These are phyloP conservation scores for Hiodon tergisus DNA, from an alignment of 2,113 vertebrate genomes.

Conservation along the genomic window DNA sequence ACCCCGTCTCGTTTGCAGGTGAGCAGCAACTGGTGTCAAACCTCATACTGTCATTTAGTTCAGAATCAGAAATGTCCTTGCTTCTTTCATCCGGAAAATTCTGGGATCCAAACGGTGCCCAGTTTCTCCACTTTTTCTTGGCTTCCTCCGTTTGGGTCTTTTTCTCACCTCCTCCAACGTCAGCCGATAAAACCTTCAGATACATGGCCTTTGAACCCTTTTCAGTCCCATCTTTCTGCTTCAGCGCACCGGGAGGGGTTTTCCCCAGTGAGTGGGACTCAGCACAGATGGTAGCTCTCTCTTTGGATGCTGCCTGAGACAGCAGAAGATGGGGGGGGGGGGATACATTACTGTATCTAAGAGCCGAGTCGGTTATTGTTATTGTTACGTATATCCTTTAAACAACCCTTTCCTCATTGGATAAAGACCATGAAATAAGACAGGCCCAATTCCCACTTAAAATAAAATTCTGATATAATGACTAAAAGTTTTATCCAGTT, in stretches of 20 bases:
- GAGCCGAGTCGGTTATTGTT: too few relatives aligned
- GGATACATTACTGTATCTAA: too few relatives aligned
- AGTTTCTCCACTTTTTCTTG: not conserved
- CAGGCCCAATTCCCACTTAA: too few relatives aligned
- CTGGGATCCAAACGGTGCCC: not conserved
- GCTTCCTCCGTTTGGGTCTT: not conserved
- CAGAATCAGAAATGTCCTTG: not conserved
- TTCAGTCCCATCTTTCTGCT: conserved; percentile 47
- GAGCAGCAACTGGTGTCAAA: conserved; percentile 14
- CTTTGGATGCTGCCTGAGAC: too few relatives aligned
- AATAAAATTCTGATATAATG: too few relatives aligned
- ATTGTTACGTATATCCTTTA: too few relatives aligned
- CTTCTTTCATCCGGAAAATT: too few relatives aligned
- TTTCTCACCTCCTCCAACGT: conserved; percentile 34
- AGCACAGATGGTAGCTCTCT: conserved; percentile 14
- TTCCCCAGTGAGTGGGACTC: not conserved
- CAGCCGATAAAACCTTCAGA: conserved; percentile 55
- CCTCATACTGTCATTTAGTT: not conserved
- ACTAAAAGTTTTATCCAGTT: too few relatives aligned
- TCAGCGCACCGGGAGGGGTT: conserved; percentile 34
- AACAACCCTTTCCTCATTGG: too few relatives aligned
- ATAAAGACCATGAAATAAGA: too few relatives aligned
- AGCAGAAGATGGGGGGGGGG: too few relatives aligned
- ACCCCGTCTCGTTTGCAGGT: not conserved
- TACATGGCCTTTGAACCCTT: conserved; percentile 58